A percentile compares a stretch with the other conserved stretches of the same genome.
Conservation (phyloP, 2,888 invertebrate genomes). For the Sphinx pinastri region DNA sequence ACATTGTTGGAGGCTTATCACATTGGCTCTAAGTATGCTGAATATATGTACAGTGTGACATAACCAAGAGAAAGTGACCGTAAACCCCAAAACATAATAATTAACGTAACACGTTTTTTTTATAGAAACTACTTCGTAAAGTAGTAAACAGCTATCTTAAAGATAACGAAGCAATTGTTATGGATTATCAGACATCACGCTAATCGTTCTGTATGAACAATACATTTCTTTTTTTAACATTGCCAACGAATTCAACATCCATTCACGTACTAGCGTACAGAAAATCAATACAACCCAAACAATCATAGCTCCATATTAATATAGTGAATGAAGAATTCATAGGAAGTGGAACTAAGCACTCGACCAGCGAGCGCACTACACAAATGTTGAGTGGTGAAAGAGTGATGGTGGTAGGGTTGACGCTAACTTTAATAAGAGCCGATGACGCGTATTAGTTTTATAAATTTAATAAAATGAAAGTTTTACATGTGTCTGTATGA, state of each 20-base stretch:
- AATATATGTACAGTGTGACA: not conserved
- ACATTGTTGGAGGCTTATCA: constrained; percentile 30
- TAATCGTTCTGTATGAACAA: too few species aligned
- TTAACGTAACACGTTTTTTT: not conserved
- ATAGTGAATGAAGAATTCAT: constrained; percentile 54
- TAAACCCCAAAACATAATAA: constrained; percentile 14
- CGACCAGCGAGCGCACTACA: constrained; percentile 61
- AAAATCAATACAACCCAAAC: not conserved
- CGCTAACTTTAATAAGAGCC: not conserved
- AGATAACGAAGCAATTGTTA: too few species aligned
- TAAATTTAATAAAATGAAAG: too few species aligned
- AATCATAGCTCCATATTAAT: not conserved
- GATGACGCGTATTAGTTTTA: too few species aligned
- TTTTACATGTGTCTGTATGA: too few species aligned
- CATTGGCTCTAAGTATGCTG: constrained; percentile 25
- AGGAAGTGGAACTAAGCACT: constrained; percentile 67
- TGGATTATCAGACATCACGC: too few species aligned
- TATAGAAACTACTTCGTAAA: too few species aligned
- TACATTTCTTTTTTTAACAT: too few species aligned
- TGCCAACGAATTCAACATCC: too few species aligned
- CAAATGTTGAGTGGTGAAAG: constrained; percentile 62
- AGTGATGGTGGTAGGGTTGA: constrained; percentile 55
- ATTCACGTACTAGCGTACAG: not conserved
- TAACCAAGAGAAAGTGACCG: constrained; percentile 15
- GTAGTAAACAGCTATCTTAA: too few species aligned